Percentiles rank a stretch among this genome's conserved stretches.
Evolutionary conservation across 2,113 vertebrate species (phyloP).

Genomic region (Amazona guildingii): DNA sequence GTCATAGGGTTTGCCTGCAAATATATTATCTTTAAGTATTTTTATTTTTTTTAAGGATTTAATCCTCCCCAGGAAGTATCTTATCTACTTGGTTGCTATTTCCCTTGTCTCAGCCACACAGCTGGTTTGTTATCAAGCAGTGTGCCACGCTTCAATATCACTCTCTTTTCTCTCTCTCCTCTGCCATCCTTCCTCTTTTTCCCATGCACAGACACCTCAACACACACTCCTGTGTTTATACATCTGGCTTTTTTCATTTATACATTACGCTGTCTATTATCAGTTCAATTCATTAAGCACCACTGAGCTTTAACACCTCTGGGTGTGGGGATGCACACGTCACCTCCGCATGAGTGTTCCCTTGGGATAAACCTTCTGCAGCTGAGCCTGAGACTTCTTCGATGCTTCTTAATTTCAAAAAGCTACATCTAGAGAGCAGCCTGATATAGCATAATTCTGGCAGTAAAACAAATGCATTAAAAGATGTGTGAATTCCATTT

Average conservation of each 20-base stretch:
- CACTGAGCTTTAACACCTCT: background rate
- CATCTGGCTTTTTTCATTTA: background rate
- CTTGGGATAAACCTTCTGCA: background rate
- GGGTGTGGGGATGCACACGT: background rate
- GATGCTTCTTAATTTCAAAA: background rate
- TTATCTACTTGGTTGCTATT: background rate
- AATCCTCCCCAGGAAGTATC: background rate
- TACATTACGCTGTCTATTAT: background rate
- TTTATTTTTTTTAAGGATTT: background rate
- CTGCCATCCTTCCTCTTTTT: background rate
- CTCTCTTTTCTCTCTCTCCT: background rate
- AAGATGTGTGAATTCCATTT: slow-evolving; percentile 1
- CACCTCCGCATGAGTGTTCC: background rate
- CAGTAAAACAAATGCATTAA: background rate
- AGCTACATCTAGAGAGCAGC: background rate
- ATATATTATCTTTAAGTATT: background rate
- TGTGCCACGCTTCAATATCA: background rate
- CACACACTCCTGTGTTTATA: background rate
- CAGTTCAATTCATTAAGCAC: background rate
- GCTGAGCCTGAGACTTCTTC: background rate
- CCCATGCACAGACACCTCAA: background rate
- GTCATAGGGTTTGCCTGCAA: background rate
- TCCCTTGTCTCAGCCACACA: background rate
- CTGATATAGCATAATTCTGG: background rate
- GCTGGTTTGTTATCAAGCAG: background rate